Percentiles rank a stretch among this genome's conserved stretches.
Evolutionary conservation across 2,888 invertebrate species (phyloP).

Genomic region (Rhyacophila evoluta): DNA sequence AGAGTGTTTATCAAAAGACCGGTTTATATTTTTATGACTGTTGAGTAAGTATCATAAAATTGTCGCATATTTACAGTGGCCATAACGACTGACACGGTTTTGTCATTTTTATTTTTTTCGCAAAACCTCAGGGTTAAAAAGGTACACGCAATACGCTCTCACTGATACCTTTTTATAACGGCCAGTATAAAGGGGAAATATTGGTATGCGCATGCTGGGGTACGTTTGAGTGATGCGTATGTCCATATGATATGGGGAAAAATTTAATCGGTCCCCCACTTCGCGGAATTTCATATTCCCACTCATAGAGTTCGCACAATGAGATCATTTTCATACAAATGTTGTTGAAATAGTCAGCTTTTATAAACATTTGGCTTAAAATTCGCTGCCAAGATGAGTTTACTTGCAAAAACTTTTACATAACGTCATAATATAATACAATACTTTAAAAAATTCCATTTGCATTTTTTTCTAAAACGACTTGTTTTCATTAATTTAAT

Average conservation of each 20-base stretch:
- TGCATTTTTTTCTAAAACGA: no score
- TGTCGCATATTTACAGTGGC: conserved; percentile 1
- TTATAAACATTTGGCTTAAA: not conserved
- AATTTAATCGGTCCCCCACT: conserved; percentile 14
- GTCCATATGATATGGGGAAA: not conserved
- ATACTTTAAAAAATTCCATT: no score
- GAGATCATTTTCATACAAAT: conserved; percentile 16
- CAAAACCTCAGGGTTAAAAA: not conserved
- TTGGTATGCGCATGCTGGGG: not conserved
- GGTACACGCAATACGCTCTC: not conserved
- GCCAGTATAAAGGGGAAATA: not conserved
- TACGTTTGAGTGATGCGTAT: not conserved
- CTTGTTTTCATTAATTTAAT: no score
- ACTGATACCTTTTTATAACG: not conserved
- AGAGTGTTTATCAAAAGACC: conserved; percentile 5
- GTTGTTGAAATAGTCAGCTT: not conserved
- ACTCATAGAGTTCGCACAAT: conserved; percentile 17
- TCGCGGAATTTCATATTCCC: not conserved
- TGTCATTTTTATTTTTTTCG: conserved; percentile 11
- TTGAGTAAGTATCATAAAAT: not conserved
- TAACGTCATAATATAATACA: no score
- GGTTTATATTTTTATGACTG: not conserved
- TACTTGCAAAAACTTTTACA: no score
- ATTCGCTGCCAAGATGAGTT: no score
- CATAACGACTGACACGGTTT: not conserved